These are phyloP conservation scores for Thamnaconus septentrionalis DNA, from an alignment of 2,113 vertebrate genomes.

Conservation along the genomic window DNA sequence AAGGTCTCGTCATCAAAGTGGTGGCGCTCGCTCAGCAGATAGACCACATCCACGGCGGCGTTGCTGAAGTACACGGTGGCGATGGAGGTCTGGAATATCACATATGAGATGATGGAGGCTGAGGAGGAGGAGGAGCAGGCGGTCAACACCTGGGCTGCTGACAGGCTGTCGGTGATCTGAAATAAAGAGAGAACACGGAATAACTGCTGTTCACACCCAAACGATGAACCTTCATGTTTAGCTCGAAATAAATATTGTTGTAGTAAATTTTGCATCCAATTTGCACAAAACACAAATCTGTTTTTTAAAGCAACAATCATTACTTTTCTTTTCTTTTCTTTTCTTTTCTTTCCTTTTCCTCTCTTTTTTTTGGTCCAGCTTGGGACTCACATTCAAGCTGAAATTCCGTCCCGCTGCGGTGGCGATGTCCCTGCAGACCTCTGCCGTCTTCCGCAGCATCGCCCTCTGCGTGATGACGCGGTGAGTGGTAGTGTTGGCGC, in stretches of 20 bases:
- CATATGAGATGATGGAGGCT: neutral
- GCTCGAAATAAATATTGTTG: no score
- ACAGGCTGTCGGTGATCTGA: constrained; percentile 56
- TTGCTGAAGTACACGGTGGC: constrained; percentile 51
- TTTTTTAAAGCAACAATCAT: no score
- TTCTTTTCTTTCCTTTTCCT: no score
- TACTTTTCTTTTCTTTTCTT: no score
- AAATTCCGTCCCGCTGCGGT: constrained; percentile 45
- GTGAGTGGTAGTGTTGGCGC: constrained; percentile 39
- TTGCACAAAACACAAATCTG: no score
- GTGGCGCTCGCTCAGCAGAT: constrained; percentile 18
- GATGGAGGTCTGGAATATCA: constrained; percentile 43
- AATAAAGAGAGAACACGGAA: neutral
- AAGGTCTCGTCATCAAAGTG: constrained; percentile 68
- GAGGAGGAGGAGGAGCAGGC: constrained; percentile 51
- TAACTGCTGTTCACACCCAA: neutral
- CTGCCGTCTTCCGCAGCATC: constrained; percentile 59
- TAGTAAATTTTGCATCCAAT: no score
- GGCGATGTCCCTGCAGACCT: constrained; percentile 58
- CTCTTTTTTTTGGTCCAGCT: no score
- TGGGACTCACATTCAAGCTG: constrained; percentile 53
- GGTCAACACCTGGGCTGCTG: constrained; percentile 30
- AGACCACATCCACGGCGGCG: constrained; percentile 41
- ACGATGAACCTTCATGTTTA: no score
- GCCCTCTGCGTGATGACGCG: constrained; percentile 54